These are phyloP conservation scores for Amblyjoppa proteus DNA, from an alignment of 2,888 invertebrate species.

Conservation along the genomic window DNA sequence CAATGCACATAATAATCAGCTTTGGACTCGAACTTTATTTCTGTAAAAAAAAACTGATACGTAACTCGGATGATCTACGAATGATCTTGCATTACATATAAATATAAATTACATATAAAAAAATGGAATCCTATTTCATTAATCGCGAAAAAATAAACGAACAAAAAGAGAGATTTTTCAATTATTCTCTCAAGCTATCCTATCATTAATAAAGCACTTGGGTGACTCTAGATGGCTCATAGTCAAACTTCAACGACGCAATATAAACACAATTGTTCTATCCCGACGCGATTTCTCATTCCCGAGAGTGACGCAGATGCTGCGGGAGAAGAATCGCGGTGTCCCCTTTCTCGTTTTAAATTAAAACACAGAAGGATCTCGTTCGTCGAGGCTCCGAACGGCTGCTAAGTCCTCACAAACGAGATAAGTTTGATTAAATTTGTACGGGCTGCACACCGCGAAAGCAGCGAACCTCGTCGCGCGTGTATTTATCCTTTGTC, in stretches of 20 bases:
- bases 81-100: not conserved
- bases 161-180: not conserved
- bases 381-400: constrained; percentile 25
- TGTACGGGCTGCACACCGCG: not conserved
- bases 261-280: not conserved
- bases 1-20: constrained; percentile 75
- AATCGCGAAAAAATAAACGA: not conserved
- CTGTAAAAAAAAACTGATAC: constrained; percentile 30
- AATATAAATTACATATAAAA: no score
- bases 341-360: constrained; percentile 32
- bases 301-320: constrained; percentile 13
- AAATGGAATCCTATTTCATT: no score
- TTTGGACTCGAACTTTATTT: constrained; percentile 67
- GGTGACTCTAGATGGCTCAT: not conserved
- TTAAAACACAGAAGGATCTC: constrained; percentile 42
- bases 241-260: not conserved
- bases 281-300: not conserved
- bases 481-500: constrained; percentile 40
- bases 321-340: constrained; percentile 30
- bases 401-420: constrained; percentile 57
- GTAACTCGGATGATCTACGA: constrained; percentile 14
- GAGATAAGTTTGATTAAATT: constrained; percentile 67
- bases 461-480: not conserved
- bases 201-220: no score
- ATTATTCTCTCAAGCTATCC: no score